phyloP scores from a whole-genome alignment of 2,888 invertebrate genomes.

The Apodemia mormo region DNA sequence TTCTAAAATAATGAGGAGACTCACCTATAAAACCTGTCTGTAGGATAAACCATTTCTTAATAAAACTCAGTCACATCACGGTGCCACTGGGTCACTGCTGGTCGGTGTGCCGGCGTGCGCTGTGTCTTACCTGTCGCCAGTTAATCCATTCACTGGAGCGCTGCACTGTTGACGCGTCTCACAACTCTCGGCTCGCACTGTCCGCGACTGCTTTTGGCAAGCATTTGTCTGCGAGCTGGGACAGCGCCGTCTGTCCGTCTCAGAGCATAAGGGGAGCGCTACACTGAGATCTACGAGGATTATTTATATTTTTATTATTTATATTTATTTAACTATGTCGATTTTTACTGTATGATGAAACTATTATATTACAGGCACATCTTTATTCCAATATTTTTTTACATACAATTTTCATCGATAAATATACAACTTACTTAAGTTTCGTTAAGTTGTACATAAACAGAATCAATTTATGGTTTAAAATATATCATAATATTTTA shows the following conservation, averaged over 20 bases:
- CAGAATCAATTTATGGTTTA: too few species aligned
- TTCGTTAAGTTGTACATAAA: too few species aligned
- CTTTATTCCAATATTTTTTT: neutral
- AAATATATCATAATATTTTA: too few species aligned
- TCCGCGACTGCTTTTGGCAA: constrained; percentile 16
- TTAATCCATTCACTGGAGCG: neutral
- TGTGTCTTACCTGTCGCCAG: neutral
- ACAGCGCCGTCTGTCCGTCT: neutral
- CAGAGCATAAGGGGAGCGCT: constrained; percentile 10
- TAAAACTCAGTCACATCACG: neutral
- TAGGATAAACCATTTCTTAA: neutral
- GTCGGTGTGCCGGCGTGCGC: neutral
- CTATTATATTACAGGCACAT: neutral
- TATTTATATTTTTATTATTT: neutral
- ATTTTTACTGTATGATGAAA: neutral
- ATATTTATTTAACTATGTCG: neutral
- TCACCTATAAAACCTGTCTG: neutral
- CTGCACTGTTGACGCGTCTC: neutral
- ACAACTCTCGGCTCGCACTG: neutral
- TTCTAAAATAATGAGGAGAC: neutral
- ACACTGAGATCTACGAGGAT: constrained; percentile 16
- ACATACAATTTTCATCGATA: too few species aligned
- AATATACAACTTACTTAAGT: too few species aligned
- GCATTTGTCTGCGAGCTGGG: constrained; percentile 1
- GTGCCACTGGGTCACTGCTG: neutral